phyloP scores from a whole-genome alignment of 1,140 invertebrate genomes.

The Lepidurus arcticus region DNA sequence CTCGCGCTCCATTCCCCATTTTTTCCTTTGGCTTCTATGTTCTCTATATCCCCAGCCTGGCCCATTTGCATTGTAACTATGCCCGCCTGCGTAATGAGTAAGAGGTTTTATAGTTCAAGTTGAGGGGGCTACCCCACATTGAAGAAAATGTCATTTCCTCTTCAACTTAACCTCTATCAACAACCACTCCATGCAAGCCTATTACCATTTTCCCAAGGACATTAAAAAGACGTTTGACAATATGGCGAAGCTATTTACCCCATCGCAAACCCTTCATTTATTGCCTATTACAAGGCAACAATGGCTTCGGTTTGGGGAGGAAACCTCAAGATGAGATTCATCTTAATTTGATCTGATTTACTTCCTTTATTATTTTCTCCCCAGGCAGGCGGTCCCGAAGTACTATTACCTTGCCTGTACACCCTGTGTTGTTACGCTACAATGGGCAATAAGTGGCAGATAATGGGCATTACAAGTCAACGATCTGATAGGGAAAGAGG shows the following conservation, averaged over 20 bases:
- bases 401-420: not conserved
- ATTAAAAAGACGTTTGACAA: not conserved
- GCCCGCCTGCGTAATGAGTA: not conserved
- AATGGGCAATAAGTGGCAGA: not conserved
- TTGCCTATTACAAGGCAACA: not conserved
- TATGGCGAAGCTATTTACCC: not conserved
- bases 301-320: not conserved
- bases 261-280: not conserved
- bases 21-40: not conserved
- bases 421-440: not conserved
- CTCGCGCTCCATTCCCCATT: not conserved
- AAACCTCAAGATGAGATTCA: not conserved
- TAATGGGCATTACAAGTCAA: not conserved
- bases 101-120: not conserved
- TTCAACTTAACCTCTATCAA: not conserved
- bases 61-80: conserved; percentile 15
- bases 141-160: conserved; percentile 7
- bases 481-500: not conserved
- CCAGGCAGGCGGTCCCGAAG: not conserved
- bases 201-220: not conserved
- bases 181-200: not conserved
- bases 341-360: conserved; percentile 11
- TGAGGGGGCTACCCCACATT: not conserved
- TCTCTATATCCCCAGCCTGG: not conserved
- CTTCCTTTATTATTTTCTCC: not conserved